Percentiles rank a stretch among this genome's conserved stretches.
Conservation (phyloP, 2,888 invertebrate genomes). For the Labia minor region DNA sequence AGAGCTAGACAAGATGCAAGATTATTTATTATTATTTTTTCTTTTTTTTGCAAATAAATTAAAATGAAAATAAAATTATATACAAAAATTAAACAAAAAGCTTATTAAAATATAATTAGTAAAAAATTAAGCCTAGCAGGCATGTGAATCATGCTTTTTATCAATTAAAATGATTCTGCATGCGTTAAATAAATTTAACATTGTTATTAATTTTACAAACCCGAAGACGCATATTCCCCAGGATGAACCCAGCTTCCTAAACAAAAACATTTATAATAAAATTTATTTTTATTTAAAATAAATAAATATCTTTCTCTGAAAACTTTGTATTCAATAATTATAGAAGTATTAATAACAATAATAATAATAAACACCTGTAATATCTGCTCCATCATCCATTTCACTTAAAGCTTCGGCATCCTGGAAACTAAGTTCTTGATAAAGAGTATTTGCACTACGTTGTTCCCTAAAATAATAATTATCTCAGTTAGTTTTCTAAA, state of each 20-base stretch:
- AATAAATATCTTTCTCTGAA: too few species aligned
- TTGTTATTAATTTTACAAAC: conserved; percentile 45
- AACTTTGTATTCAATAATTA: too few species aligned
- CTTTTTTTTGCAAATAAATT: neutral
- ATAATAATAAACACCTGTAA: conserved; percentile 86
- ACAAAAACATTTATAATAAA: conserved; percentile 29
- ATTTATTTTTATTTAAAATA: too few species aligned
- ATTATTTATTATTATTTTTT: too few species aligned
- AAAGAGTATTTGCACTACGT: conserved; percentile 78
- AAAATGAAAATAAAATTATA: neutral
- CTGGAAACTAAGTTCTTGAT: conserved; percentile 88
- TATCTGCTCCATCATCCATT: conserved; percentile 76
- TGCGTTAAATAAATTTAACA: too few species aligned
- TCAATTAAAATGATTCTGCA: too few species aligned
- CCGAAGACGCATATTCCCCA: conserved; percentile 97
- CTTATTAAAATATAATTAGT: neutral
- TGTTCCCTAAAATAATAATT: conserved; percentile 53
- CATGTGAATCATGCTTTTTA: neutral
- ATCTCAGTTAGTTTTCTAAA: too few species aligned
- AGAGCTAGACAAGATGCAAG: neutral
- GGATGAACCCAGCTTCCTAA: conserved; percentile 95
- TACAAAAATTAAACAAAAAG: neutral
- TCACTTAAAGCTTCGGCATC: conserved; percentile 76
- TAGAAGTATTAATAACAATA: neutral
- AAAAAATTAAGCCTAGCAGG: neutral